Percentiles rank a stretch among this genome's conserved stretches.
Conservation (phyloP, 1,140 invertebrate species). For the Nymphalis io region DNA sequence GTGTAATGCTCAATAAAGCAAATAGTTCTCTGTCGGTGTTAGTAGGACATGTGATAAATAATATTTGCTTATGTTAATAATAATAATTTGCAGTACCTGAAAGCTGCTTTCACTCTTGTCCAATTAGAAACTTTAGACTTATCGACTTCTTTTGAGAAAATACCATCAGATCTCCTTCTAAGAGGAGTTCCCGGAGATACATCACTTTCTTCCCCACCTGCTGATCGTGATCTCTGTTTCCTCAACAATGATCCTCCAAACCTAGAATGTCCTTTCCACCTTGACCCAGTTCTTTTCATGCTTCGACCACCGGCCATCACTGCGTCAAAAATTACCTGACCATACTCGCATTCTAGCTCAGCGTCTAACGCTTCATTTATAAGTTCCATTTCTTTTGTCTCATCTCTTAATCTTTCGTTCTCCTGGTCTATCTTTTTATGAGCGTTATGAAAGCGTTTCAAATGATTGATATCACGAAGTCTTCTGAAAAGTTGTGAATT, state of each 20-base stretch:
- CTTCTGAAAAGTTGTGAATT: conserved; percentile 85
- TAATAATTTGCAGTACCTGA: conserved; percentile 79
- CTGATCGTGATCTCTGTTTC: conserved; percentile 75
- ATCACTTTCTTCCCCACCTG: conserved; percentile 77
- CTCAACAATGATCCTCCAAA: conserved; percentile 75
- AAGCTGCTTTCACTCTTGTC: conserved; percentile 91
- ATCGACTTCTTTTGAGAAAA: conserved; percentile 71
- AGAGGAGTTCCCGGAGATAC: conserved; percentile 58
- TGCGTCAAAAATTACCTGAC: conserved; percentile 82
- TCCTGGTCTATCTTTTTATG: conserved; percentile 76
- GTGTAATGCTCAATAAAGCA: no score
- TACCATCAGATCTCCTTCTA: conserved; percentile 65
- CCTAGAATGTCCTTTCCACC: conserved; percentile 74
- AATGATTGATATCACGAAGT: conserved; percentile 87
- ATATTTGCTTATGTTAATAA: background rate
- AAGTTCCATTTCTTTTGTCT: conserved; percentile 63
- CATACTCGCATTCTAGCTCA: conserved; percentile 82
- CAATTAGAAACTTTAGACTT: conserved; percentile 87
- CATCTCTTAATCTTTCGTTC: conserved; percentile 62
- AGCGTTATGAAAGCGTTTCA: conserved; percentile 84
- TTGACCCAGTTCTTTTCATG: conserved; percentile 75
- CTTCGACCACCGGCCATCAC: conserved; percentile 73
- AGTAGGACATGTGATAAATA: no score
- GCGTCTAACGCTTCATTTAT: conserved; percentile 74
- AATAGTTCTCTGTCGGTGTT: no score